Evolutionary conservation across 1,140 invertebrate species (phyloP).

Genomic region (Metaphire vulgaris): DNA sequence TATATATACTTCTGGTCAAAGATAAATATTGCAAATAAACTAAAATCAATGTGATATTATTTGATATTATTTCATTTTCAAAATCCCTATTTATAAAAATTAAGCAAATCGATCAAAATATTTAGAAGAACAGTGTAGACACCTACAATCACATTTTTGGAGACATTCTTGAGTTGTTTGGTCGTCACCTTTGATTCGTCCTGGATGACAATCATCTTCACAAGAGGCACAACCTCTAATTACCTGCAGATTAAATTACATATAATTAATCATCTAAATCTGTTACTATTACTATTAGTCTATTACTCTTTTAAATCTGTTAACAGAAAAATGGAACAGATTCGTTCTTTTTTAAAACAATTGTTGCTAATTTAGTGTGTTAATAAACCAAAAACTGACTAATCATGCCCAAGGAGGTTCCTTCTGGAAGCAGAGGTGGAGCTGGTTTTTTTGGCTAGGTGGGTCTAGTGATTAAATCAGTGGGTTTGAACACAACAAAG

Average conservation of each 20-base stretch:
- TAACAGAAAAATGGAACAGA: no score
- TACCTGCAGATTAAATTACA: background rate
- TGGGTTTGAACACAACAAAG: no score
- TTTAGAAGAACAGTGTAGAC: background rate
- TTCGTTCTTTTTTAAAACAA: background rate
- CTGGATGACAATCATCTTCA: background rate
- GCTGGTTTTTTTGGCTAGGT: no score
- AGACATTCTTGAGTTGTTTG: background rate
- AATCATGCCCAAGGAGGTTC: background rate
- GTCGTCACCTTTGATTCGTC: background rate
- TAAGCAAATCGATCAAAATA: no score
- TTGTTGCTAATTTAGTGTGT: background rate
- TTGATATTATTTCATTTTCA: background rate
- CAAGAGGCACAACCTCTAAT: background rate
- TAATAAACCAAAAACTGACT: background rate
- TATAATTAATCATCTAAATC: background rate
- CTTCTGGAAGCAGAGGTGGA: background rate
- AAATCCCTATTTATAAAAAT: background rate
- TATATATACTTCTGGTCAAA: background rate
- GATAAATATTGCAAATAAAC: background rate
- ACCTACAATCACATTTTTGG: background rate
- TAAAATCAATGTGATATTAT: background rate
- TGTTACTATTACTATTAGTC: no score
- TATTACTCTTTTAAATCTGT: no score
- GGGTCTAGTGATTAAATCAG: no score